Base-by-base conservation (phyloP, 2,888 invertebrate species). In the Nudaria mundana region DNA sequence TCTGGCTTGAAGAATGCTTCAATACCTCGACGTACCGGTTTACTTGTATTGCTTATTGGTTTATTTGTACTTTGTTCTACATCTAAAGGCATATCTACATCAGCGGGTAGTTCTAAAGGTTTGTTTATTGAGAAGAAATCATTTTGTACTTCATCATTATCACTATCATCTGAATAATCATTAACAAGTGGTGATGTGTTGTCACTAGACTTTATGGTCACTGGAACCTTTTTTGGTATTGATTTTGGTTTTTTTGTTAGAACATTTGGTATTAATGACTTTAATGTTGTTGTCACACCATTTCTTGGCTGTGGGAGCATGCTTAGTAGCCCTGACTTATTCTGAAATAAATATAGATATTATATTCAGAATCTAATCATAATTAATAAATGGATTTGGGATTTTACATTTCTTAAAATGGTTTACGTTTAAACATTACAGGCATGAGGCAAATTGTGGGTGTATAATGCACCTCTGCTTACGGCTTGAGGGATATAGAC, bases 281-380 rank as follows among this genome's bases (percentile, higher is more conserved):
- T 83, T 30, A 75, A 66, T 43, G 73, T 76, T 37, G 79, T 51
- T 22, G 54, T 69, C 3, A 74, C 63, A 29, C 70, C 75, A 62
- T 86, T 83, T 76, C 89, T 92, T 8, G 95, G 95, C 54, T 91
- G 90, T 5, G 95, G 95, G 26, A 95, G 73, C 28, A 95, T 79
- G 40, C 92, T 90, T 30, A 95, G 89, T 6, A 95, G 76, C 5
- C 93, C 92, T 10, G 91, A 91, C 48, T 91, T 91, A 82, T 90
- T 92, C 92, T 93, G 69, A 72, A 75, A 49, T 14, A 39, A 41
- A 31, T 16, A n/a, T 2, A 14, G n/a, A n/a, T n/a, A n/a, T n/a
- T n/a, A n/a, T n/a, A n/a, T n/a, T n/a, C 25, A 13, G 14, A n/a
- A 28, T 7, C 1, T 11, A n/a, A n/a, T n/a, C n/a, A n/a, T n/a